Base-by-base conservation (phyloP, 2,888 invertebrate genomes). In the Tethea ocularis region DNA sequence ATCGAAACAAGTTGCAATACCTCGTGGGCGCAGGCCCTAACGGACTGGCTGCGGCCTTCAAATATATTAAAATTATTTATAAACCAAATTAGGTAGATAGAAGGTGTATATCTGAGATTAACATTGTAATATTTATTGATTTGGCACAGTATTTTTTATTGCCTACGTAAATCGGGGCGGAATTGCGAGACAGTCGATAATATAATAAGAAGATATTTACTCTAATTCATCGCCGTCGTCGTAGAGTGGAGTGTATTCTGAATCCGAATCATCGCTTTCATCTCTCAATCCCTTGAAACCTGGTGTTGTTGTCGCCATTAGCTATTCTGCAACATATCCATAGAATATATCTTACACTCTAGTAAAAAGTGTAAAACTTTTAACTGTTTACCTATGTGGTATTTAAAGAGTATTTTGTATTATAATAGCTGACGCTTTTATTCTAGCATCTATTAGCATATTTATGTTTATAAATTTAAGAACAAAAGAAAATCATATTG, bases 181-280 rank as follows among this genome's bases (percentile, higher is more conserved):
- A n/a, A n/a, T n/a, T n/a, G n/a, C n/a, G n/a, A n/a, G n/a, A n/a
- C n/a, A n/a, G n/a, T n/a, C n/a, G n/a, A 33, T 7, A 33, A 56
- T 2, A 20, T 41, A 22, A 53, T 17, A 26, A 60, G 52, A 20
- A 41, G 29, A 58, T 59, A 77, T 83, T 69, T 84, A 92, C 92
- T 91, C 85, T 74, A 86, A 69, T 66, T 91, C 92, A 53, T 91
- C 91, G 20, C 68, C 68, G 57, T 93, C 91, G 57, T 92, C 91
- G 62, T 85, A 89, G 1, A 88, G 75, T 2, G 87, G 89, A 17
- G 84, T 84, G 68, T 80, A 87, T 66, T 91, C 91, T 0, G 83
- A 75, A 54, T 91, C 91, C 0, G 91, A 88, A 3, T 86, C 78
- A 38, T 90, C 90, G 41, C 80, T 84, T 41, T 89, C 91, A 26